These are phyloP conservation scores for Isichthys henryi DNA, from an alignment of 2,113 vertebrate genomes.

Conservation along the genomic window DNA sequence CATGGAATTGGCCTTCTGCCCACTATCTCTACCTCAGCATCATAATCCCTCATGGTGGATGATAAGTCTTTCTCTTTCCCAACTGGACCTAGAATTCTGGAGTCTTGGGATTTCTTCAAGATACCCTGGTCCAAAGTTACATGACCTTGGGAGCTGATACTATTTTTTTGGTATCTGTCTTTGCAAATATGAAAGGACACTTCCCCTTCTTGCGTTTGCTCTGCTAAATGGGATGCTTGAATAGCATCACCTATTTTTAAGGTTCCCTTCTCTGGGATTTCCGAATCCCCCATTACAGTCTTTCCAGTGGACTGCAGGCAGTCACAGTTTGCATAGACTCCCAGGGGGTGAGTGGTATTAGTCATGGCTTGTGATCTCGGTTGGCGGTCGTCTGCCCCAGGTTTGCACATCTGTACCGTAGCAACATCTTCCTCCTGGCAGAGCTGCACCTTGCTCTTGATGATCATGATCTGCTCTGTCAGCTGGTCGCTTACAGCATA, in stretches of 20 bases:
- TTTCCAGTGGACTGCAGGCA: not conserved
- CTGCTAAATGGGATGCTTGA: not conserved
- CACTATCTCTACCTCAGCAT: not conserved
- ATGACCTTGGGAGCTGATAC: not conserved
- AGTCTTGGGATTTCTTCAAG: not conserved
- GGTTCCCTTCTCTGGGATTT: slow-evolving; percentile 32
- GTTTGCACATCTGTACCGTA: slow-evolving; percentile 31
- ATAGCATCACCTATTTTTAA: slow-evolving; percentile 23
- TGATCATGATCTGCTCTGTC: slow-evolving; percentile 78
- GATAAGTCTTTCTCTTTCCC: not conserved
- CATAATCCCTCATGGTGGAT: not conserved
- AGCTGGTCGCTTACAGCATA: slow-evolving; percentile 76
- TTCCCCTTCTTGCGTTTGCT: not conserved
- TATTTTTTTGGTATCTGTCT: not conserved
- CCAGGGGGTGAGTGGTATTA: not conserved
- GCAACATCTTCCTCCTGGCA: slow-evolving; percentile 56
- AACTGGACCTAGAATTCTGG: not conserved
- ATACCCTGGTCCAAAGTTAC: not conserved
- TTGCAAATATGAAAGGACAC: not conserved
- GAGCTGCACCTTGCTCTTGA: slow-evolving; percentile 67
- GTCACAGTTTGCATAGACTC: not conserved
- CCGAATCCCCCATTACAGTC: slow-evolving; percentile 13
- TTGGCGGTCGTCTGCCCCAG: slow-evolving; percentile 6
- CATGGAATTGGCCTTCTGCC: not conserved
- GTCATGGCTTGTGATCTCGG: slow-evolving; percentile 36